phyloP scores from a whole-genome alignment of 2,113 vertebrate species.

The Axis porcinus region DNA sequence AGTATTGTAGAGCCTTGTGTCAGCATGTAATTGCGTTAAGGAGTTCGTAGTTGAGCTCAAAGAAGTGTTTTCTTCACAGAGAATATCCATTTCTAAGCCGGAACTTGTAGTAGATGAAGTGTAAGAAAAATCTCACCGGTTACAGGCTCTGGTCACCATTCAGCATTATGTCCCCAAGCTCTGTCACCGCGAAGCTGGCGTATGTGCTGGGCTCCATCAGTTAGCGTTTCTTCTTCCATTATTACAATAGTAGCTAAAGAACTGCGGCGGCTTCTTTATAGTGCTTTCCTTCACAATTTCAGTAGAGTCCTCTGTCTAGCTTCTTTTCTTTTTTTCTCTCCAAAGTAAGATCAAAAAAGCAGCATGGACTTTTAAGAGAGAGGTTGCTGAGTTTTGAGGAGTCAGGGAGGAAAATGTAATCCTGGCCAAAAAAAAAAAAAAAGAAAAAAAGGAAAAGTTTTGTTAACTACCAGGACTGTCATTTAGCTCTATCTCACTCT shows the following conservation, averaged over 20 bases:
- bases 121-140: constrained; percentile 52
- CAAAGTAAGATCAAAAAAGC: constrained; percentile 47
- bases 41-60: constrained; percentile 77
- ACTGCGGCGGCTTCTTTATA: constrained; percentile 11
- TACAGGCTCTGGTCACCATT: constrained; percentile 68
- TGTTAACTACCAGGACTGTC: constrained; percentile 61
- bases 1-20: constrained; percentile 71
- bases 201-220: neutral
- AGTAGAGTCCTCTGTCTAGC: constrained; percentile 36
- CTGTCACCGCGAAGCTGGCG: constrained; percentile 41
- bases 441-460: constrained; percentile 74
- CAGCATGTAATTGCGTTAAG: constrained; percentile 74
- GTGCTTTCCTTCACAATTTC: constrained; percentile 61
- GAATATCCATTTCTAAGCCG: constrained; percentile 81
- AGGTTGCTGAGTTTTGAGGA: constrained; percentile 56
- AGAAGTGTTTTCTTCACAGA: constrained; percentile 77
- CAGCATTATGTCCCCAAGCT: constrained; percentile 51
- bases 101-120: constrained; percentile 56
- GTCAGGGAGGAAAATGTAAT: constrained; percentile 62
- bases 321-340: neutral
- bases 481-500: constrained; percentile 66
- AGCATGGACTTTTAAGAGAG: constrained; percentile 43
- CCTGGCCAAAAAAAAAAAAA: constrained; percentile 63
- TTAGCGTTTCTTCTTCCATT: constrained; percentile 18
- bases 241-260: neutral